phyloP scores from a whole-genome alignment of 2,888 invertebrate genomes.

The Nomada flava region DNA sequence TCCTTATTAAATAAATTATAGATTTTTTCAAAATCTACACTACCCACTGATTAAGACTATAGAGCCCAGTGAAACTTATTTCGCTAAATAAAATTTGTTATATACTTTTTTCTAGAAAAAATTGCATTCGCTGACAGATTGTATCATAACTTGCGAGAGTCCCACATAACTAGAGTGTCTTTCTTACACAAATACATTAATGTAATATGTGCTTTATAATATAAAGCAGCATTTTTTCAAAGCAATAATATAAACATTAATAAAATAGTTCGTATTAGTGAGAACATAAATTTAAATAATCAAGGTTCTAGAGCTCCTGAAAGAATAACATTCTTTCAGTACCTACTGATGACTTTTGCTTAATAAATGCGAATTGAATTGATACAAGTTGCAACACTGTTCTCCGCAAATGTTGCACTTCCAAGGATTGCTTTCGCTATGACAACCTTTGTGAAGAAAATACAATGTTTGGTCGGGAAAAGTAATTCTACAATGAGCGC shows the following conservation, averaged over 20 bases:
- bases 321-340: slow-evolving; percentile 25
- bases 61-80: too few species aligned
- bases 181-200: neutral
- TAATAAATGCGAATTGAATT: slow-evolving; percentile 97
- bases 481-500: slow-evolving; percentile 95
- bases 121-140: too few species aligned
- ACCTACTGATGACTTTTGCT: slow-evolving; percentile 94
- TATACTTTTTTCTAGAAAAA: too few species aligned
- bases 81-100: too few species aligned
- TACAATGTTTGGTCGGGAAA: slow-evolving; percentile 98
- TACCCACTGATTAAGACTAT: too few species aligned
- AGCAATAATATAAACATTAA: slow-evolving; percentile 5
- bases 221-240: neutral
- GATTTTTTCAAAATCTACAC: too few species aligned
- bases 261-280: neutral
- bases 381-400: slow-evolving; percentile 97
- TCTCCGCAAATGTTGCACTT: slow-evolving; percentile 99
- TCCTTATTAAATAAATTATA: neutral
- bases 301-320: slow-evolving; percentile 32
- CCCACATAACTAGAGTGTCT: too few species aligned
- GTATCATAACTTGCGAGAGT: too few species aligned
- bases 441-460: slow-evolving; percentile 98
- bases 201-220: neutral
- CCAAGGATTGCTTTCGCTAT: slow-evolving; percentile 98
- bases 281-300: slow-evolving; percentile 36